Evolutionary conservation across 2,888 invertebrate genomes (phyloP), one percentile per base, ranked within the genome.

Genomic region (Callimorpha dominula): DNA sequence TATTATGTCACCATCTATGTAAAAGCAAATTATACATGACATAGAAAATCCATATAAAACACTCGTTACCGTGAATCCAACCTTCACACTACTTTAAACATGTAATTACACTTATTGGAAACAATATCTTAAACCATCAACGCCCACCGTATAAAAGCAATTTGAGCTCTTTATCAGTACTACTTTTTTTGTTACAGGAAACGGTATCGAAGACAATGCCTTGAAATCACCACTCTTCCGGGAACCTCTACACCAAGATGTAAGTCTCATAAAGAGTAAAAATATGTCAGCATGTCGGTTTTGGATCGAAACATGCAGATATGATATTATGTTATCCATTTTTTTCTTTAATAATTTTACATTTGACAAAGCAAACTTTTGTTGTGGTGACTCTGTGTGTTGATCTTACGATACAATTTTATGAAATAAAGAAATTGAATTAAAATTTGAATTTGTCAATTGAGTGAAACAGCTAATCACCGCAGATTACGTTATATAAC

Each of bases 141-240:
- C 20, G 31, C 20, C 20, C 4, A 57, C 57, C 4, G 4, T 20
- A 14, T 31, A 60, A 31, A 12, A 60, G 20, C 14, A 31, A 60
- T 31, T 46, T 0, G 4, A 50, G 8, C 31, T 50, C 3, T 62
- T 62, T 15, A 62, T 50, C 49, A 9, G 8, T 40, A 9, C 15
- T 40, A n/a, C 8, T 67, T 60, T 71, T 81, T 71, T 88, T 86
- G 85, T 88, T 87, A 8, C 88, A 89, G 89, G 74, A 66, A 77
- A 77, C 62, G 70, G 69, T 42, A 65, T 79, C 64, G 72, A 83
- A 9, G 84, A 84, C 5, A 49, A 74, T 9, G 82, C 80, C 7
- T 78, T 79, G 40, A 87, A 89, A 68, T 80, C 83, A 7, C 75
- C 40, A 40, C 49, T 73, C 52, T 72, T 81, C 60, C 85, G 81